Evolutionary conservation across 23 tunicate species (phyloP), one percentile per base, ranked within the genome.

Genomic region (Ciona savignyi): DNA sequence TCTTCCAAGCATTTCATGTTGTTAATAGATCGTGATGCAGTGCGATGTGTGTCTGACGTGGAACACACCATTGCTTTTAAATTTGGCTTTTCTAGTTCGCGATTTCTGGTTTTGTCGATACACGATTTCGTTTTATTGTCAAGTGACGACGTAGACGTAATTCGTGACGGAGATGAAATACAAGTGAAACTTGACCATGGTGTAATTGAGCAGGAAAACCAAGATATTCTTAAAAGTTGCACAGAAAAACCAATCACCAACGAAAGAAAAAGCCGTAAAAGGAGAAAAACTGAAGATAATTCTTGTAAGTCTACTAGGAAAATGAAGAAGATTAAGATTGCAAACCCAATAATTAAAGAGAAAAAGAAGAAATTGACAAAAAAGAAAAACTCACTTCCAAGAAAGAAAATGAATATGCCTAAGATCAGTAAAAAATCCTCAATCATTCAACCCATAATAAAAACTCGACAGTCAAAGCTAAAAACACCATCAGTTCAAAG

Each of bases 121-220:
- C 51, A 73, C 32, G 70, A 75, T n/a, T 81, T 65, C 42, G 67
- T 65, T 6, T 62, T 81, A 1, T 33, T 81, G 25, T 60, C 85
- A 27, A 51, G 34, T 23, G 85, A 81, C 1, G 78, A 81, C 64
- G 67, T 81, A 30, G 78, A 73, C 3, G 67, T 81, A 1, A 81
- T 81, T 23, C 30, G 85, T 48, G 78, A 81, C 9, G 72, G 66
- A 25, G 78, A 81, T 66, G 78, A 81, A 27, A 48, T 81, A 9
- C 27, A n/a, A 63, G 67, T 63, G 22, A n/a, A 23, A 23, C 4
- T n/a, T 63, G 67, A 63, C 22, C 27, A 63, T 22, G 26, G 23
- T 9, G 4, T n/a, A n/a, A 63, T 4, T 11, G 27, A 63, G 6
- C 6, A 63, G n/a, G 27, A 25, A 22, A n/a, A n/a, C n/a, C n/a